These are phyloP conservation scores for Cardiocondyla obscurior DNA, from an alignment of 1,140 invertebrate genomes.

Conservation along the genomic window DNA sequence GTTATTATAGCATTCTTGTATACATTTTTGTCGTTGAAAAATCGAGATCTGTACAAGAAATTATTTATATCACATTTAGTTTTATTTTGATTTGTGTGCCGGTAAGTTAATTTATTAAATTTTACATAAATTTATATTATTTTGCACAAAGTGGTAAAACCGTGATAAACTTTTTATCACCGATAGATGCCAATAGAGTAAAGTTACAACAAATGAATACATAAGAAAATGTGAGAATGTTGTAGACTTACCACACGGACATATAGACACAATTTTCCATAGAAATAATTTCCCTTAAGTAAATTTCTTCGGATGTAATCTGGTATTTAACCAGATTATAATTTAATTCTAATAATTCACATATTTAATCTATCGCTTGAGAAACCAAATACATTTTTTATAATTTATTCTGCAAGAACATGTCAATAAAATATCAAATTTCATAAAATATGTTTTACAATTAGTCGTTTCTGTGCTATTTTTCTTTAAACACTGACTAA, in stretches of 20 bases:
- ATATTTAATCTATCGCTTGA: background rate
- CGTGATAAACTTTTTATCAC: constrained; percentile 14
- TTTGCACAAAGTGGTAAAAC: background rate
- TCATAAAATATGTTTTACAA: background rate
- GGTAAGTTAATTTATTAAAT: constrained; percentile 34
- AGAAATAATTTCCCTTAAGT: background rate
- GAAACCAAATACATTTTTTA: constrained; percentile 42
- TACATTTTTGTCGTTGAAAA: background rate
- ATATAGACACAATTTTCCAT: background rate
- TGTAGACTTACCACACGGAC: background rate
- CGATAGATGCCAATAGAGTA: background rate
- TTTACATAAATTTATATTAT: background rate
- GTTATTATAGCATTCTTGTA: background rate
- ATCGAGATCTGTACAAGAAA: constrained; percentile 32
- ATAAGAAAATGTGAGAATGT: background rate
- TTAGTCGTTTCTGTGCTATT: background rate
- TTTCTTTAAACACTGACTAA: background rate
- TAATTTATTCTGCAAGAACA: constrained; percentile 38
- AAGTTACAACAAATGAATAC: background rate
- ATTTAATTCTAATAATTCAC: background rate
- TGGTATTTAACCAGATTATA: background rate
- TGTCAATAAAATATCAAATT: constrained; percentile 31
- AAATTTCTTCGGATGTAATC: background rate
- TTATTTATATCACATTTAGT: constrained; percentile 40
- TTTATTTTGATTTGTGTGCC: background rate